Evolutionary conservation across 2,888 invertebrate genomes (phyloP).

Genomic region (Coenonympha arcania): DNA sequence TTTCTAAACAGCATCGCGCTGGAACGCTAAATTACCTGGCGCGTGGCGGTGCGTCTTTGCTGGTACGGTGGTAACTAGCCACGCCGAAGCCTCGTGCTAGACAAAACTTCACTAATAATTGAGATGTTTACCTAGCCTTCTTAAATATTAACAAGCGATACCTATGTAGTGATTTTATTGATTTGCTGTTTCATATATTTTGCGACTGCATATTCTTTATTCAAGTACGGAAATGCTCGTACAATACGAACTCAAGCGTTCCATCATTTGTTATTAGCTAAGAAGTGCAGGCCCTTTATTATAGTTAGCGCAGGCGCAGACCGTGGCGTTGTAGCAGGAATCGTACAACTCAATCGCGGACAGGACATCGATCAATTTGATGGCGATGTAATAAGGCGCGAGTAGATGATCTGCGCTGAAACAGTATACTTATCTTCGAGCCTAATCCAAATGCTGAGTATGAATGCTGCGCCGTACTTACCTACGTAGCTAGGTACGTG

Average conservation of each 20-base stretch:
- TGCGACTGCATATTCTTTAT: too few species aligned
- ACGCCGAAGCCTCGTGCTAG: too few species aligned
- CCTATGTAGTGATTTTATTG: too few species aligned
- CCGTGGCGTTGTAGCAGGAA: conserved; percentile 30
- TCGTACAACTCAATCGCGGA: conserved; percentile 36
- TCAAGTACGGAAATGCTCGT: neutral
- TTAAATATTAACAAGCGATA: too few species aligned
- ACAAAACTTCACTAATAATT: too few species aligned
- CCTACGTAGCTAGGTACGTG: conserved; percentile 30
- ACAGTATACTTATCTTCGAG: conserved; percentile 26
- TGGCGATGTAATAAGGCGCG: conserved; percentile 37
- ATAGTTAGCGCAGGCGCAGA: conserved; percentile 26
- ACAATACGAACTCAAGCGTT: conserved; percentile 5
- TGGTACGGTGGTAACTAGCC: too few species aligned
- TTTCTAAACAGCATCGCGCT: too few species aligned
- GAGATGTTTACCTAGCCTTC: too few species aligned
- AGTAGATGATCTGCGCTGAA: conserved; percentile 27
- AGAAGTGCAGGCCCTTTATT: conserved; percentile 20
- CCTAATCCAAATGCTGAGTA: conserved; percentile 27
- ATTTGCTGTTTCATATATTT: too few species aligned
- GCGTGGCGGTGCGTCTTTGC: too few species aligned
- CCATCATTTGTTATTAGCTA: conserved; percentile 22
- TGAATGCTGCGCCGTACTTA: conserved; percentile 25
- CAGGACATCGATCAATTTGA: conserved; percentile 41
- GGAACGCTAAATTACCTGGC: too few species aligned